These are phyloP conservation scores for Diachrysia chrysitis DNA, from an alignment of 2,888 invertebrate genomes.

Conservation along the genomic window DNA sequence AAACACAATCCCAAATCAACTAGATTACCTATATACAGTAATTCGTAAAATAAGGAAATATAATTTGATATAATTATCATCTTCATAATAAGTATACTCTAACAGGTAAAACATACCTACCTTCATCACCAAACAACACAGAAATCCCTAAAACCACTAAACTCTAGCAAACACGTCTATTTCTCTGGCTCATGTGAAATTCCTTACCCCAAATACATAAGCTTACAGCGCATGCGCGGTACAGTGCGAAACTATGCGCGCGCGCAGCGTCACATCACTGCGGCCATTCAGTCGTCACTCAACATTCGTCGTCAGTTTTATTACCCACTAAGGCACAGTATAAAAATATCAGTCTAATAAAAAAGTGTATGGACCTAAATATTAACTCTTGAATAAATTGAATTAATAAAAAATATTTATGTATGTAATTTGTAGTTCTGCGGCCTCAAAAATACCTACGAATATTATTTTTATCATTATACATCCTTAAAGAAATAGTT, in stretches of 20 bases:
- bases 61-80: background rate
- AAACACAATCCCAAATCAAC: no score
- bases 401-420: no score
- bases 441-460: no score
- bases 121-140: slow-evolving; percentile 7
- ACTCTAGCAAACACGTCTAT: slow-evolving; percentile 26
- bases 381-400: no score
- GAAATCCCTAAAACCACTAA: slow-evolving; percentile 20
- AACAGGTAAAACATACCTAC: background rate
- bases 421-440: no score
- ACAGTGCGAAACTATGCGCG: slow-evolving; percentile 54
- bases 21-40: no score
- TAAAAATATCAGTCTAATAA: slow-evolving; percentile 22
- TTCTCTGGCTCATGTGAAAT: slow-evolving; percentile 51
- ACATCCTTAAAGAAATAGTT: no score
- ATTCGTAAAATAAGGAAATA: no score
- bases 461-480: no score
- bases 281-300: slow-evolving; percentile 75
- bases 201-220: slow-evolving; percentile 52
- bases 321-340: slow-evolving; percentile 53
- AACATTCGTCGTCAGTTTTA: slow-evolving; percentile 55
- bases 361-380: no score
- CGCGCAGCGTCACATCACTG: slow-evolving; percentile 56
- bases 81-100: background rate
- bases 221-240: slow-evolving; percentile 18